Evolutionary conservation across 2,797 vertebrate species (phyloP).

Genomic region (Pseudochirops cupreus): DNA sequence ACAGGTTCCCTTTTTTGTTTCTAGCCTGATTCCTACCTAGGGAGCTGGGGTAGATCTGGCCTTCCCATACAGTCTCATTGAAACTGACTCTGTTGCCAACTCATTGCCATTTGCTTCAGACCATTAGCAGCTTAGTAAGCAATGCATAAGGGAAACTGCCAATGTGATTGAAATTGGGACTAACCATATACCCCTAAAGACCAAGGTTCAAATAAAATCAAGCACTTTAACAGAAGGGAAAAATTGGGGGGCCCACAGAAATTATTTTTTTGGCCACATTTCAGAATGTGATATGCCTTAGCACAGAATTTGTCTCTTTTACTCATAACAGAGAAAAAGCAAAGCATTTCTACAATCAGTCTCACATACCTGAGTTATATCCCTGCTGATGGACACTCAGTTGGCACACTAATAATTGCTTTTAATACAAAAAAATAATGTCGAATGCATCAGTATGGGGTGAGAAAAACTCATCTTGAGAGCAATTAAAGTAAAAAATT

Average conservation of each 20-base stretch:
- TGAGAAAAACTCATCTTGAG: not conserved
- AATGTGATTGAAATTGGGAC: slow-evolving; percentile 45
- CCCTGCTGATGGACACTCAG: not conserved
- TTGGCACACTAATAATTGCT: not conserved
- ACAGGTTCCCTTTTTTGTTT: not conserved
- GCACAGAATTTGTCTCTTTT: slow-evolving; percentile 11
- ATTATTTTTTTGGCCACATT: slow-evolving; percentile 14
- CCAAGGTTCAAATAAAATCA: slow-evolving; percentile 35
- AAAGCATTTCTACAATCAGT: not conserved
- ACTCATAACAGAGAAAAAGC: slow-evolving; percentile 12
- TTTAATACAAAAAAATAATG: not conserved
- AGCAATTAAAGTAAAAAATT: not conserved
- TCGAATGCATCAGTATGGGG: no score
- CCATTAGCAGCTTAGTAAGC: slow-evolving; percentile 49
- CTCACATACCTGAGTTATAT: not conserved
- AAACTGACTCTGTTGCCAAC: slow-evolving; percentile 27
- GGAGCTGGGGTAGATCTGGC: not conserved
- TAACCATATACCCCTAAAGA: slow-evolving; percentile 23
- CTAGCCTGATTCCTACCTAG: not conserved
- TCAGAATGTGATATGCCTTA: slow-evolving; percentile 10
- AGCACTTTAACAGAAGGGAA: slow-evolving; percentile 14
- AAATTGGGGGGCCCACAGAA: not conserved
- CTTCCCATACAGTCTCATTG: slow-evolving; percentile 16
- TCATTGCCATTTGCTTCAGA: slow-evolving; percentile 48
- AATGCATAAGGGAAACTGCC: not conserved